Evolutionary conservation across 1,140 invertebrate genomes (phyloP).

Genomic region (Bombus waltoni): DNA sequence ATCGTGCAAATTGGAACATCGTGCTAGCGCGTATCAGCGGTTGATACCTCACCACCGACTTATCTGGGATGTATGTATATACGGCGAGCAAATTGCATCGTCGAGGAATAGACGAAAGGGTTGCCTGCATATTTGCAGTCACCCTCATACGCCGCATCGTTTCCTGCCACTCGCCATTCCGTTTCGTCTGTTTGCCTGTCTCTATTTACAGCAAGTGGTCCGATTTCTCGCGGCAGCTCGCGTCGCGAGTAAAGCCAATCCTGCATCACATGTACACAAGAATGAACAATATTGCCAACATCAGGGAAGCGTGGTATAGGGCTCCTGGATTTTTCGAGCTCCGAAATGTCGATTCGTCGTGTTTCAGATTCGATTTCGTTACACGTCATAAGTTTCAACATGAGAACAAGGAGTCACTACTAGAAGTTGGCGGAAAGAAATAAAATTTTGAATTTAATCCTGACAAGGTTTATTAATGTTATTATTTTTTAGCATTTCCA

Average conservation of each 20-base stretch:
- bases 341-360: background rate
- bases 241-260: slow-evolving; percentile 21
- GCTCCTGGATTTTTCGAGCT: background rate
- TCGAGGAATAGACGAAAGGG: slow-evolving; percentile 18
- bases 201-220: slow-evolving; percentile 48
- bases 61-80: background rate
- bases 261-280: slow-evolving; percentile 34
- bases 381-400: too few species aligned
- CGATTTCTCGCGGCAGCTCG: slow-evolving; percentile 33
- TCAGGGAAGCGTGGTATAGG: too few species aligned
- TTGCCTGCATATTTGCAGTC: slow-evolving; percentile 34
- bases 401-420: too few species aligned
- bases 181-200: slow-evolving; percentile 40
- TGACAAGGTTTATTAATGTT: background rate
- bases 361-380: background rate
- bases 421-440: background rate
- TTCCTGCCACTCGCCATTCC: slow-evolving; percentile 16
- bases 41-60: background rate
- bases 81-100: slow-evolving; percentile 49
- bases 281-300: slow-evolving; percentile 5
- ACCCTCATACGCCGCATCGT: background rate
- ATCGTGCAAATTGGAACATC: background rate
- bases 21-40: background rate
- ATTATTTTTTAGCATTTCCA: background rate
- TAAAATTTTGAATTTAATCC: background rate